phyloP scores from a whole-genome alignment of 2,888 invertebrate genomes.

The Actias luna region DNA sequence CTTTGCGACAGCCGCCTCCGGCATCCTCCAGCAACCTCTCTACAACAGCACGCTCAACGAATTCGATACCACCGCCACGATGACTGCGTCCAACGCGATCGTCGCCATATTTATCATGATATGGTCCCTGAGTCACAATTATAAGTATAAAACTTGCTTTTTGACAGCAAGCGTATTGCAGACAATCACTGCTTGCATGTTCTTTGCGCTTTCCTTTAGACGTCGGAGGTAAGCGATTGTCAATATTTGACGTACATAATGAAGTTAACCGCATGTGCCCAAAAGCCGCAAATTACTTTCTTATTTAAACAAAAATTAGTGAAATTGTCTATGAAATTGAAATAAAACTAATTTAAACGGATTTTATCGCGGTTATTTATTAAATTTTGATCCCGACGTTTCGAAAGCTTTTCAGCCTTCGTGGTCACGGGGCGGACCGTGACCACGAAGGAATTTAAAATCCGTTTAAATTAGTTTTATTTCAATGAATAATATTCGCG shows the following conservation, averaged over 20 bases:
- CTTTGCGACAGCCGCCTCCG: slow-evolving; percentile 62
- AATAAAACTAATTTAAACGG: too few species aligned
- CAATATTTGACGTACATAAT: too few species aligned
- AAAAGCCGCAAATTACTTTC: background rate
- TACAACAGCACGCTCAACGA: slow-evolving; percentile 71
- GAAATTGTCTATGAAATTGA: too few species aligned
- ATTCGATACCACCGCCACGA: slow-evolving; percentile 71
- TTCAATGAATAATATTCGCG: too few species aligned
- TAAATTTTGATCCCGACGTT: too few species aligned
- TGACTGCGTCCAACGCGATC: slow-evolving; percentile 64
- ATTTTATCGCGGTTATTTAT: too few species aligned
- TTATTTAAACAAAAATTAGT: background rate
- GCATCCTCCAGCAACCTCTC: slow-evolving; percentile 66
- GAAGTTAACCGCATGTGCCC: too few species aligned
- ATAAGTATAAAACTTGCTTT: slow-evolving; percentile 65
- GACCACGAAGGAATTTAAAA: too few species aligned
- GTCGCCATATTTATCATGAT: slow-evolving; percentile 61
- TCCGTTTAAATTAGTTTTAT: too few species aligned
- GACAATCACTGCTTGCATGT: slow-evolving; percentile 56
- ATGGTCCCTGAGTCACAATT: slow-evolving; percentile 63
- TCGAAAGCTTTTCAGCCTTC: too few species aligned
- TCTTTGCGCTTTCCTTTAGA: slow-evolving; percentile 63
- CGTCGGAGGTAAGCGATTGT: slow-evolving; percentile 46
- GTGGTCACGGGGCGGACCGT: too few species aligned
- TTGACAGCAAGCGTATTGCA: slow-evolving; percentile 64